A percentile compares a stretch with the other conserved stretches of the same genome.
phyloP scores from a whole-genome alignment of 2,888 invertebrate species.

The Acleris emargana region DNA sequence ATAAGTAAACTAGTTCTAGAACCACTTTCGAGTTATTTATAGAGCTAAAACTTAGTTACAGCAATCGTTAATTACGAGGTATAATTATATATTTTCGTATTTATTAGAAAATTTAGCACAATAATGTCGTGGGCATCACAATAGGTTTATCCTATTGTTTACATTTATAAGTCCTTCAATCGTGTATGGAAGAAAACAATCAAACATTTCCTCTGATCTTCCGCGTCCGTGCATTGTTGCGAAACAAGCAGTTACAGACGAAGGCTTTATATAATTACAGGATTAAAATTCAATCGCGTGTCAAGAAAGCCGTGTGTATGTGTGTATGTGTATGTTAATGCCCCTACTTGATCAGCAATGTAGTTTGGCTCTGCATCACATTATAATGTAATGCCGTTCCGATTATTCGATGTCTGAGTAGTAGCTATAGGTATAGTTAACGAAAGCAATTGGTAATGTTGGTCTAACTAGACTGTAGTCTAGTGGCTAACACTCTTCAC shows the following conservation, averaged over 20 bases:
- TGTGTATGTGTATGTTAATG: no score
- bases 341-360: neutral
- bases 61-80: conserved; percentile 8
- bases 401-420: conserved; percentile 32
- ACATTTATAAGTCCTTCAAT: conserved; percentile 30
- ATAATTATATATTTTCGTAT: no score
- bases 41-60: conserved; percentile 14
- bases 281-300: conserved; percentile 15
- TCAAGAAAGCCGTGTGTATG: conserved; percentile 6
- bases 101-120: neutral
- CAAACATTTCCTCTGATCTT: conserved; percentile 34
- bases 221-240: conserved; percentile 37
- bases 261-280: conserved; percentile 15
- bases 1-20: conserved; percentile 41
- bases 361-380: conserved; percentile 3
- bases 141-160: conserved; percentile 26
- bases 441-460: no score
- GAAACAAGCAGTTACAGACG: conserved; percentile 9
- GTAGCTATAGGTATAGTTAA: conserved; percentile 14
- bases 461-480: no score
- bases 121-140: neutral
- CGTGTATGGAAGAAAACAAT: conserved; percentile 29
- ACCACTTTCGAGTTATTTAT: conserved; percentile 36
- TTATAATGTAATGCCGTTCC: conserved; percentile 13
- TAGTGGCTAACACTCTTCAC: conserved; percentile 29